These are phyloP conservation scores for Microcebus jonahi DNA, from an alignment of 2,113 vertebrate species.

Conservation along the genomic window DNA sequence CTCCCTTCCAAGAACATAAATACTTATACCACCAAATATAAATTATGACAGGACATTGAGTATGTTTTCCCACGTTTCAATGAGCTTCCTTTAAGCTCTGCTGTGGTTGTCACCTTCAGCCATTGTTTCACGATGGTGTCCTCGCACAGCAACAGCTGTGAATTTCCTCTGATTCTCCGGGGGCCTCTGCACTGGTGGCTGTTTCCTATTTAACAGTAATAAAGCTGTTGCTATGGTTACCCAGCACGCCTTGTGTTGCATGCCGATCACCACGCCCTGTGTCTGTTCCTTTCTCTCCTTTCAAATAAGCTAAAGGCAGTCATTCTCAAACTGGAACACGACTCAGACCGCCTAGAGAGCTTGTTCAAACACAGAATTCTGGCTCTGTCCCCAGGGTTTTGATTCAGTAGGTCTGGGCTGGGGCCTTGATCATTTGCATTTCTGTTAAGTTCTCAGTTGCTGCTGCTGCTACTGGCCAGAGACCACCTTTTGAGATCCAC, in stretches of 20 bases:
- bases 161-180: conserved; percentile 51
- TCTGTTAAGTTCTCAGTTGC: not conserved
- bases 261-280: not conserved
- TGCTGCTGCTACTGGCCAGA: not conserved
- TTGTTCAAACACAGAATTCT: not conserved
- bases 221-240: conserved; percentile 47
- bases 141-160: not conserved
- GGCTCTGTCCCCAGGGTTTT: not conserved
- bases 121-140: not conserved
- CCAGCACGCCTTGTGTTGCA: not conserved
- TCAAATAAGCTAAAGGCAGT: not conserved
- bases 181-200: not conserved
- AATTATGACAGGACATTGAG: not conserved
- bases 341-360: not conserved
- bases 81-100: conserved; percentile 50
- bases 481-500: not conserved
- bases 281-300: not conserved
- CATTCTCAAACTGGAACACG: not conserved
- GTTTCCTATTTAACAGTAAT: conserved; percentile 54
- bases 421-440: not conserved
- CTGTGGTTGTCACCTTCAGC: conserved; percentile 10
- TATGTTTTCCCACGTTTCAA: conserved; percentile 45
- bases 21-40: not conserved
- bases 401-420: not conserved
- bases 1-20: conserved; percentile 51